Base-by-base conservation (phyloP, 2,797 vertebrate genomes). In the Mastacembelus armatus region DNA sequence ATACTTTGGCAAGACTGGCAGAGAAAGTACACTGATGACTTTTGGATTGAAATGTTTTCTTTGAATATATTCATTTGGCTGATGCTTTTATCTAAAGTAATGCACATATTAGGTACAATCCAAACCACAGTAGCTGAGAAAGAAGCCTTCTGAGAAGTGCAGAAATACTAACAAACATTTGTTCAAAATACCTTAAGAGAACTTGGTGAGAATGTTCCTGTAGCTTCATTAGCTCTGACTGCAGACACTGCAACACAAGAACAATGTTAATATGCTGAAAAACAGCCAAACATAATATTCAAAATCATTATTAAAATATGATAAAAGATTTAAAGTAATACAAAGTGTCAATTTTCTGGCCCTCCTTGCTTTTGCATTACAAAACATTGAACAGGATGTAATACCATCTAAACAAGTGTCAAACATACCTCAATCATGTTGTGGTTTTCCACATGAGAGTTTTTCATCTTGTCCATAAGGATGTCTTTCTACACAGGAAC, bases 401-500 rank as follows among this genome's bases (percentile, higher is more conserved):
- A 21, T 24, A 43, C 5, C 14, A 38, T 32, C 7, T 61, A 6
- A 24, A 2, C 3, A 43, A 57, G 16, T n/a, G 38, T 50, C 15
- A 57, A 74, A 75, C 44, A 27, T 76, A 94, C 94, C 86, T 93
- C 89, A 15, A 94, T 91, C 36, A 92, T 91, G 77, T 75, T 92
- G 84, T 92, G 87, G 81, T 85, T 93, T 47, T 93, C 92, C 74
- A 84, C 77, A 56, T 92, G 89, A 59, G 81, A 89, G 47, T 82
- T 90, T 73, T 91, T 94, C 80, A 94, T 83, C 67, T 92, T 92
- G 62, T 92, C 86, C 81, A 94, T 86, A 0, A 93, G 56, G 42
- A 86, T 72, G 57, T 90, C 90, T 85, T 88, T 93, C 94, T 94
- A 47, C 22, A 84, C 0, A 10, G 24, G 3, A 38, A 68, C 11